These are phyloP conservation scores for Poecile atricapillus DNA, from an alignment of 2,113 vertebrate species.

Conservation along the genomic window DNA sequence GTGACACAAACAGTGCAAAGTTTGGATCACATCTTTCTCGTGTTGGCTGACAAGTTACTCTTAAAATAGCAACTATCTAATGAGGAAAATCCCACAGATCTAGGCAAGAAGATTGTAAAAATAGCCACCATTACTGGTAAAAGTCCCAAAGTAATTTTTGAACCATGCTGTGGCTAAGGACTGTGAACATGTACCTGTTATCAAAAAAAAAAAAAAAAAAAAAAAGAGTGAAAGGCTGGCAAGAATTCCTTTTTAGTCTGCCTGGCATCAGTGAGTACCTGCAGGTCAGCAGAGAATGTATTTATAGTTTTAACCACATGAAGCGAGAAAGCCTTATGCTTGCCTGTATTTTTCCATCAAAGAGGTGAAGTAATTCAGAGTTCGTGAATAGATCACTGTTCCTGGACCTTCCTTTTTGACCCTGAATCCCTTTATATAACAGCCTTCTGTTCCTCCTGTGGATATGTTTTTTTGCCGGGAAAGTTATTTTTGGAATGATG, in stretches of 20 bases:
- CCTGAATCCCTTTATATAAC: slow-evolving; percentile 53
- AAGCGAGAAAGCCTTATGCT: slow-evolving; percentile 2
- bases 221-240: not conserved
- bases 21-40: slow-evolving; percentile 61
- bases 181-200: not conserved
- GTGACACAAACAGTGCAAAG: slow-evolving; percentile 65
- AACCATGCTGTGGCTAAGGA: not conserved
- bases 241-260: not conserved
- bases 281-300: slow-evolving; percentile 48
- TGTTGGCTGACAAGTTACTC: slow-evolving; percentile 41
- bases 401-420: slow-evolving; percentile 46
- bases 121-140: slow-evolving; percentile 17
- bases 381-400: slow-evolving; percentile 65
- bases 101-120: slow-evolving; percentile 48
- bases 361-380: slow-evolving; percentile 45
- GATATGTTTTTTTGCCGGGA: not conserved
- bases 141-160: not conserved
- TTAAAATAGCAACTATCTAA: slow-evolving; percentile 72
- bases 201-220: not conserved
- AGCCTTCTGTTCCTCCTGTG: slow-evolving; percentile 49
- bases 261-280: slow-evolving; percentile 24
- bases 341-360: slow-evolving; percentile 52
- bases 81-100: slow-evolving; percentile 52
- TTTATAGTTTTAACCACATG: slow-evolving; percentile 57
- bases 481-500: slow-evolving; percentile 52